Base-by-base conservation (phyloP, 2,888 invertebrate genomes). In the Lepidochitona cinerea region DNA sequence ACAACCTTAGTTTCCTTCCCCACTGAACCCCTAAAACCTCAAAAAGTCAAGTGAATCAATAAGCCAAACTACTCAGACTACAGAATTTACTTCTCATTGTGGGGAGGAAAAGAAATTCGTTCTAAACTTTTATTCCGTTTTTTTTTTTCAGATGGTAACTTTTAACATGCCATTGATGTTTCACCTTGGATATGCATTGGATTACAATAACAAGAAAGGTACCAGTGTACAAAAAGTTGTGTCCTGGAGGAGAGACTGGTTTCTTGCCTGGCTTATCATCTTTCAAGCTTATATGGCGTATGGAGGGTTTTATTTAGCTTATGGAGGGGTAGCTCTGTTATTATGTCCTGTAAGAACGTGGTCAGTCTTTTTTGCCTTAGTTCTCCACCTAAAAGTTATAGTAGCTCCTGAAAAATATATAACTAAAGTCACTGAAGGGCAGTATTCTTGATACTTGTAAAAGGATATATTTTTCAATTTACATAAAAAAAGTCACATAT, bases 291-390 rank as follows among this genome's bases (percentile, higher is more conserved):
- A 95, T 87, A 75, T 87, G 26, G 84, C 86, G 9, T 70, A 82
- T 29, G 75, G 75, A 7, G 94, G 95, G 88, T 96, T 96, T 88
- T 95, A 95, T 93, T 88, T 94, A 81, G 95, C 95, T 23, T 96
- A 96, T 91, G 96, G 96, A 12, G 94, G 94, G 0, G 89, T 95
- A 87, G 95, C 96, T 0, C 93, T 95, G 76, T 79, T 96, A 71
- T 91, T 96, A 76, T 95, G 96, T 68, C 96, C 96, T 0, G 91
- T 96, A 68, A 92, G 96, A 81, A 95, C 95, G 0, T 96, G 96
- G 95, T 95, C 95, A 71, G 92, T 96, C 69, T 86, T 94, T 67
- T 89, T 96, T 77, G 94, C 94, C 75, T 84, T 94, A 67, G 86
- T 93, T 75, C 87, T 95, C 26, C 81, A 75, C 68, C 70, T 73